phyloP scores from a whole-genome alignment of 2,113 vertebrate species.

The Ascaphus truei region DNA sequence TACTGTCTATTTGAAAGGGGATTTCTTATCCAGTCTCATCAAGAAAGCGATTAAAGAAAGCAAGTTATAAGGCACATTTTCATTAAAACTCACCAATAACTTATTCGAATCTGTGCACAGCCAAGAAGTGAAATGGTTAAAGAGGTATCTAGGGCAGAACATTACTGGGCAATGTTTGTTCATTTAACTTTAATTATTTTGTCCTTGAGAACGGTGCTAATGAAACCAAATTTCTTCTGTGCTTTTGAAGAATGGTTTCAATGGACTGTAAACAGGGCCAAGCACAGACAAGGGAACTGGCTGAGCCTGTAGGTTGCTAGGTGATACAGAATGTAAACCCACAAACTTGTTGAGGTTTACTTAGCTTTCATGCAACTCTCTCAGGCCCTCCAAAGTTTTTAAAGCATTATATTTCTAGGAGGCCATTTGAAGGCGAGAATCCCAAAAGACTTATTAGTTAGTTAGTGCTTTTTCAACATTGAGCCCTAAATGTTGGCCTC shows the following conservation, averaged over 20 bases:
- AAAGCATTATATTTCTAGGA: slow-evolving; percentile 62
- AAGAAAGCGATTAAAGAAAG: too few relatives aligned
- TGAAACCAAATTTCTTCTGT: slow-evolving; percentile 74
- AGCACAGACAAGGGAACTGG: slow-evolving; percentile 68
- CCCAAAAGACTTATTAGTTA: neutral
- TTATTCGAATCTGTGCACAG: slow-evolving; percentile 32
- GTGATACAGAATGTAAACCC: slow-evolving; percentile 72
- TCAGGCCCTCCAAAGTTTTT: slow-evolving; percentile 66
- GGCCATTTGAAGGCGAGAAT: slow-evolving; percentile 40
- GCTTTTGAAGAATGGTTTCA: slow-evolving; percentile 67
- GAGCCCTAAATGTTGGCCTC: neutral
- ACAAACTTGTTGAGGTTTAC: slow-evolving; percentile 73
- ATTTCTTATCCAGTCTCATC: too few relatives aligned
- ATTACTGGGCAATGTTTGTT: slow-evolving; percentile 68
- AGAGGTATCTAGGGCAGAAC: slow-evolving; percentile 43
- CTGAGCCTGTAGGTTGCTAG: slow-evolving; percentile 71
- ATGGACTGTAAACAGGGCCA: slow-evolving; percentile 74
- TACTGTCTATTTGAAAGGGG: too few relatives aligned
- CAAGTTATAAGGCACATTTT: too few relatives aligned
- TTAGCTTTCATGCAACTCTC: slow-evolving; percentile 71
- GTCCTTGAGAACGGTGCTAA: slow-evolving; percentile 74
- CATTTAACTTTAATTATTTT: slow-evolving; percentile 81
- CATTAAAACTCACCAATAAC: too few relatives aligned
- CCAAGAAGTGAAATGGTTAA: slow-evolving; percentile 36
- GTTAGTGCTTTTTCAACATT: neutral